Evolutionary conservation across 2,797 vertebrate species (phyloP).

Genomic region (Aplochiton taeniatus): DNA sequence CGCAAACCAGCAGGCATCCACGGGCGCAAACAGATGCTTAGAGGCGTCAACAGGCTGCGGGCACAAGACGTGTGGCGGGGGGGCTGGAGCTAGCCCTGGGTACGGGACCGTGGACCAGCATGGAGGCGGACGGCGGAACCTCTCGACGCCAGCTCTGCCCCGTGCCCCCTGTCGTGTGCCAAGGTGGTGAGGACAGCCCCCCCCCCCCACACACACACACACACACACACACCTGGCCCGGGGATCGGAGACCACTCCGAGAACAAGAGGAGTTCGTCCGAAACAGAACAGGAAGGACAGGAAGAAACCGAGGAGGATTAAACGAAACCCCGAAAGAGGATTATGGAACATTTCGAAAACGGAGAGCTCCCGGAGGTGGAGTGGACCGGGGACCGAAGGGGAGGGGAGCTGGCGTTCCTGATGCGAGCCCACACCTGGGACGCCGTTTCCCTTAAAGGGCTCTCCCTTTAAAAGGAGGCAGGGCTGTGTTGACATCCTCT

Average conservation of each 20-base stretch:
- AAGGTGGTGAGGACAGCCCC: slow-evolving; percentile 23
- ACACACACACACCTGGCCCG: slow-evolving; percentile 17
- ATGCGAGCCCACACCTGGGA: slow-evolving; percentile 70
- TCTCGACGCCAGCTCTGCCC: slow-evolving; percentile 53
- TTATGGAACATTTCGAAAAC: slow-evolving; percentile 51
- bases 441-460: slow-evolving; percentile 8
- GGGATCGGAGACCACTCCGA: slow-evolving; percentile 35
- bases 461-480: slow-evolving; percentile 65
- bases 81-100: slow-evolving; percentile 25
- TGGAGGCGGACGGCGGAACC: too few relatives aligned
- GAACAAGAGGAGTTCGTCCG: slow-evolving; percentile 35
- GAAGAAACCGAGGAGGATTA: not conserved
- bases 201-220: too few relatives aligned
- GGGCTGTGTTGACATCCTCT: slow-evolving; percentile 68
- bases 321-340: slow-evolving; percentile 42
- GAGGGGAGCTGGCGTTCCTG: slow-evolving; percentile 60
- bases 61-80: slow-evolving; percentile 36
- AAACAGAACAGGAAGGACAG: slow-evolving; percentile 34
- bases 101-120: slow-evolving; percentile 20
- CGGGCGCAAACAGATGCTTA: slow-evolving; percentile 32
- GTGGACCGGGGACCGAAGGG: slow-evolving; percentile 59
- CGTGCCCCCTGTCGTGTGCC: slow-evolving; percentile 47
- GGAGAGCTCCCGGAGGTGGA: slow-evolving; percentile 58
- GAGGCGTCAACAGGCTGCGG: slow-evolving; percentile 29
- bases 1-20: slow-evolving; percentile 41